phyloP scores from a whole-genome alignment of 2,888 invertebrate genomes.

The Suillia variegata region DNA sequence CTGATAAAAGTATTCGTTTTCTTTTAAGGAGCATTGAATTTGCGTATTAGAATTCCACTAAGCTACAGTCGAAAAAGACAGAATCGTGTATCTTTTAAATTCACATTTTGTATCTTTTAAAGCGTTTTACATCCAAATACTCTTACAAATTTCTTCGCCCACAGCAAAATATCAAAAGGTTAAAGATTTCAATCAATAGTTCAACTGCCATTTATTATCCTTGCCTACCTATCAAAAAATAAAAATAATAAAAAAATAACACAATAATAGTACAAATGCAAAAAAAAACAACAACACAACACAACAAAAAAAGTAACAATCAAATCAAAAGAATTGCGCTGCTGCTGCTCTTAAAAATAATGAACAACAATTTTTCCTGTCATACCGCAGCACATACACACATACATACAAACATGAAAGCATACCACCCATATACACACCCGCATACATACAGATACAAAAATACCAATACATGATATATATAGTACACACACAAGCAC shows the following conservation, averaged over 20 bases:
- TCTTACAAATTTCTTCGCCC: too few species aligned
- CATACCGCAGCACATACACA: neutral
- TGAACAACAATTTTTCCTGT: constrained; percentile 6
- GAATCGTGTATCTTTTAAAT: too few species aligned
- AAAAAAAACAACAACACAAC: too few species aligned
- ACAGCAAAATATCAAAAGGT: neutral
- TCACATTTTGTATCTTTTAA: too few species aligned
- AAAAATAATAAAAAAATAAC: constrained; percentile 1
- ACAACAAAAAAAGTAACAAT: constrained; percentile 5
- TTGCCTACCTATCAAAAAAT: neutral
- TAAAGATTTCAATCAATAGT: constrained; percentile 10
- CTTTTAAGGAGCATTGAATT: too few species aligned
- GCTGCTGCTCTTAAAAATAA: neutral
- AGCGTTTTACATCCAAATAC: too few species aligned
- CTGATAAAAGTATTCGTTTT: too few species aligned
- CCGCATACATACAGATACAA: too few species aligned
- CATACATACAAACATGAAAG: neutral
- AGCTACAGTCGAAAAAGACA: too few species aligned
- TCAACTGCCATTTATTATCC: constrained; percentile 12
- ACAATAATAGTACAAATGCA: too few species aligned
- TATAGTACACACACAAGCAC: neutral
- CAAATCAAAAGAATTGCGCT: constrained; percentile 10
- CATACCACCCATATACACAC: neutral
- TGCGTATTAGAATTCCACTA: too few species aligned
- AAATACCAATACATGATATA: neutral